Evolutionary conservation across 1,140 invertebrate species (phyloP), one percentile per base, ranked within the genome.

Genomic region (Pollicipes pollicipes): DNA sequence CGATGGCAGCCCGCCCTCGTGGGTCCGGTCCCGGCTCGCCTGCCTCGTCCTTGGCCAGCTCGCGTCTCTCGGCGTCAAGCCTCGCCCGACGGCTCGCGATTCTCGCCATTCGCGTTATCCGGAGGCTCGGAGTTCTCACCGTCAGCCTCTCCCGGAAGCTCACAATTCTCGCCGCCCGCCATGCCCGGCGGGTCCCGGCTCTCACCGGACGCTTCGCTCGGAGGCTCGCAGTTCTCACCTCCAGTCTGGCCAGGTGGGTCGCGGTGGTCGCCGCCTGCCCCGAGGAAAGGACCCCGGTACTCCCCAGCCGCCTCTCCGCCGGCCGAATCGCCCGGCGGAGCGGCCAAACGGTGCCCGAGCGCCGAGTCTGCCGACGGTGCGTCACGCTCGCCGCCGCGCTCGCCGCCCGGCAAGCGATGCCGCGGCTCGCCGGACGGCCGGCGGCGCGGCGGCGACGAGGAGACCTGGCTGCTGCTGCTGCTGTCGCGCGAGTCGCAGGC

Each of bases 401-500:
- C 8, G 10, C 45, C 13, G 45, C 45, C 45, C 45, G 24, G 45
- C 45, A 58, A 58, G 24, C 45, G 45, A 10, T 21, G 45, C 10
- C 45, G 45, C 45, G 13, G 24, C 45, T 58, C 45, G 45, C 13
- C 45, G 6, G 45, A 58, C 13, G 45, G 64, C 8, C 64, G 64
- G 8, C 64, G 64, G 8, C 27, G 6, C 28, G 64, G 28, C 64
- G 64, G 64, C 24, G 64, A 66, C 10, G 64, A 66, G 64, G 24
- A 66, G 3, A 29, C 8, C 64, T 66, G 64, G 64, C 64, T 66
- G 28, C 64, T 66, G 64, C 64, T 28, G 64, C 64, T 66, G 64
- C 28, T 66, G 10, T 66, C 64, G 17, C 27, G n/a, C 3, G 64
- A 66, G 64, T 66, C 64, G 64, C 64, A 66, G 64, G 2, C 27